phyloP scores from a whole-genome alignment of 2,113 vertebrate species.

The Melanostigma gelatinosum region DNA sequence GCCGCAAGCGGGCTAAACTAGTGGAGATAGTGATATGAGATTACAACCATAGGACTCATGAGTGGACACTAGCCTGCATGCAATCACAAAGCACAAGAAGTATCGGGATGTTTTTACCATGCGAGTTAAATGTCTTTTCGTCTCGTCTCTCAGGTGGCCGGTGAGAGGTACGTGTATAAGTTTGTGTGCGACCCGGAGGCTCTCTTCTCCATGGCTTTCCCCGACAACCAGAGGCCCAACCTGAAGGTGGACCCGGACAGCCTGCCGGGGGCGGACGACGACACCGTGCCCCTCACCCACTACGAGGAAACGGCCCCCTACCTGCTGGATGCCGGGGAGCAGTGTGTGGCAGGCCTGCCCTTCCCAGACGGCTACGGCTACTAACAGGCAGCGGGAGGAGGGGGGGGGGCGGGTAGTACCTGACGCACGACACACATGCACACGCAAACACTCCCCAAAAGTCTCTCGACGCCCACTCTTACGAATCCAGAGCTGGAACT shows the following conservation, averaged over 20 bases:
- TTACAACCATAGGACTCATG: not conserved
- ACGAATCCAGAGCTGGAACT: constrained; percentile 58
- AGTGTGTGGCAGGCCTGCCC: constrained; percentile 85
- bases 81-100: no score
- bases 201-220: constrained; percentile 97
- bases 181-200: constrained; percentile 97
- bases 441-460: constrained; percentile 52
- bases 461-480: constrained; percentile 45
- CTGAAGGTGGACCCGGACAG: constrained; percentile 90
- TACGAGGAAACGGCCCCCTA: constrained; percentile 90
- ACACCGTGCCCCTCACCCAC: constrained; percentile 92
- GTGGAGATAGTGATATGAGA: not conserved
- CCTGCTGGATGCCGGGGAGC: constrained; percentile 89
- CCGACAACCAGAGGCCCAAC: constrained; percentile 95
- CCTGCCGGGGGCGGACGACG: constrained; percentile 85
- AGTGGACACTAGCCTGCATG: not conserved
- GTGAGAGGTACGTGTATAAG: constrained; percentile 96
- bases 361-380: constrained; percentile 91
- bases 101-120: not conserved
- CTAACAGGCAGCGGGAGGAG: constrained; percentile 69
- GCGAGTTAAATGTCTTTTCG: not conserved
- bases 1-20: not conserved
- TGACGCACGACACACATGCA: constrained; percentile 16
- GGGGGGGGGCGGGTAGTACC: no score
- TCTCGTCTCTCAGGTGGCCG: constrained; percentile 86